Base-by-base conservation (phyloP, 2,113 vertebrate genomes). In the Clarias batrachus region DNA sequence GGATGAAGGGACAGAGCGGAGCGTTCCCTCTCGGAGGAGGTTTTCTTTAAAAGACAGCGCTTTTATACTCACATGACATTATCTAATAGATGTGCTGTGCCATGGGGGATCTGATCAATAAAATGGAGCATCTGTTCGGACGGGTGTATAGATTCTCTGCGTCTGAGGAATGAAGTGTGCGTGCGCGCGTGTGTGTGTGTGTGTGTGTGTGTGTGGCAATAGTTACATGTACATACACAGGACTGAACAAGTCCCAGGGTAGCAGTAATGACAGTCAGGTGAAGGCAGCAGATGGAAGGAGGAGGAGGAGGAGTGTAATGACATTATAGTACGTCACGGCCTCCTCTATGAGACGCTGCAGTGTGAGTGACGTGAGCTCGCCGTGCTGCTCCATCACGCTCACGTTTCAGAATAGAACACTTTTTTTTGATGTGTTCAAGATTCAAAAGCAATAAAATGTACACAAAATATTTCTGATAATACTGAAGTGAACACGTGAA, bases 21-120 rank as follows among this genome's bases (percentile, higher is more conserved):
- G 85, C 81, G 90, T 74, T 62, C 89, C 84, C 71, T 85, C 81
- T 84, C 88, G 86, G 23, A 90, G 86, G 23, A 90, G 85, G 90
- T 89, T 91, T 89, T 82, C 86, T 89, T 89, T 89, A 86, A 84
- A 86, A 57, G 52, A 86, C 66, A 52, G 87, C 17, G 30, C 25
- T 79, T 94, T 92, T 92, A 91, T 91, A 92, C 87, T 88, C 33
- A 88, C 80, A 86, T 90, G 91, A 91, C 88, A 59, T 83, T 73
- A 86, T 84, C 81, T 79, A 91, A 78, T 88, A 89, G 87, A 93
- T 92, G 92, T 93, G 89, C 82, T 91, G 92, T 91, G 92, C 62
- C 91, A 91, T 91, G 91, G 83, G 14, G 60, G 19, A 90, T 92
- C 90, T 90, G 76, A 91, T 91, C 85, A 93, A 94, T 93, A 94